Evolutionary conservation across 1,140 invertebrate species (phyloP).

Genomic region (Diuraphis noxia): DNA sequence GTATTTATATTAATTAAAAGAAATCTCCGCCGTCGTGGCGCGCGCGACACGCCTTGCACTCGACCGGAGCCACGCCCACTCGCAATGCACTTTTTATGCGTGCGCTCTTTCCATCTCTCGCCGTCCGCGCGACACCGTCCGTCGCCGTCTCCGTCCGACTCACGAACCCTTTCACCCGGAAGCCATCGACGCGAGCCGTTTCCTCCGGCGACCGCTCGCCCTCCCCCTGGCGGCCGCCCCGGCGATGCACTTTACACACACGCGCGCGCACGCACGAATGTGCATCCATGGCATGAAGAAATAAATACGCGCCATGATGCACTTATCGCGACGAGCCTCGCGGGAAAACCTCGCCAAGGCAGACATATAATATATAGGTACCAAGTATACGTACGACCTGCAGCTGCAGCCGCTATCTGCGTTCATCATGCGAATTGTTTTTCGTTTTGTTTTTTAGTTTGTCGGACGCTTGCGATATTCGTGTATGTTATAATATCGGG

Average conservation of each 20-base stretch:
- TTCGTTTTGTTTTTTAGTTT: not conserved
- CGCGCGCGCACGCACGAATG: not conserved
- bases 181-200: conserved; percentile 10
- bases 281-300: not conserved
- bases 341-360: not conserved
- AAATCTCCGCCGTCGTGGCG: not conserved
- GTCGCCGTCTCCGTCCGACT: not conserved
- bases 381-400: not conserved
- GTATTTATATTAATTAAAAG: conserved; percentile 31
- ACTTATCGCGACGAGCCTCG: not conserved
- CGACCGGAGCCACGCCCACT: conserved; percentile 16
- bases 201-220: not conserved
- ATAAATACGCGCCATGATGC: not conserved
- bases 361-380: not conserved
- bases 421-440: not conserved
- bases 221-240: not conserved
- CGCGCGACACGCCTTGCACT: conserved; percentile 41
- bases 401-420: not conserved
- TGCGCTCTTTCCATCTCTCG: not conserved
- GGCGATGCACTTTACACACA: not conserved
- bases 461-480: not conserved
- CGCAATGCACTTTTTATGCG: conserved; percentile 23
- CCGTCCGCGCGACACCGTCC: not conserved
- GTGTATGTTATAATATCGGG: not conserved
- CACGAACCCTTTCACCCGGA: conserved; percentile 28